Evolutionary conservation across 2,113 vertebrate genomes (phyloP), one percentile per base, ranked within the genome.

Genomic region (Bostrychus sinensis): DNA sequence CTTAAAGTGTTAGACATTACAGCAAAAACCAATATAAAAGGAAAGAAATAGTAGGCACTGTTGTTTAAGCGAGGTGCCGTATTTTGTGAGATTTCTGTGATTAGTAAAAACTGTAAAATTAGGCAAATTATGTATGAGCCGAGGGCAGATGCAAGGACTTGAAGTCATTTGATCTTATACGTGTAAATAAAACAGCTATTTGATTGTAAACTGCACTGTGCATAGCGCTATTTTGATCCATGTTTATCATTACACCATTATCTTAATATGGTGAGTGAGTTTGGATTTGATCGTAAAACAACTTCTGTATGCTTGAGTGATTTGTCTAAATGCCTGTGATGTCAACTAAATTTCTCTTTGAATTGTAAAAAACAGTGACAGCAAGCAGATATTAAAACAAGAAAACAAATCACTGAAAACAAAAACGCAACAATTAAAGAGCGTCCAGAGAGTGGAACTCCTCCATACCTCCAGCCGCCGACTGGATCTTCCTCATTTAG

Each of bases 401-500:
- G n/a, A 62, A 61, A 23, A 19, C 5, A 5, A 70, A 65, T 9
- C 56, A 85, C 72, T 38, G 61, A 67, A 16, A 87, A 73, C 56
- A 78, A 72, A 82, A 80, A 1, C 61, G 56, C 81, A 38, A 81
- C 38, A 64, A 73, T 59, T 39, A 82, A 76, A 70, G 62, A 63
- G 34, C 59, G 76, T 89, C 78, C 68, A 66, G 84, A 69, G 80
- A 79, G 83, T 70, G 75, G 83, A 82, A 86, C 57, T 80, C 61
- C 86, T 88, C 84, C 91, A 86, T 92, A 93, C 92, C 92, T 92
- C 89, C 89, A 88, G 73, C 89, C 87, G 88, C 75, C 64, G 83
- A 75, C 82, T 70, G 80, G 90, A 84, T 77, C 83, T 89, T 80
- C 88, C 71, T 93, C 92, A 93, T 87, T 93, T 93, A 88, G 92